These are phyloP conservation scores for Aulostomus chinensis DNA, from an alignment of 2,797 vertebrate species.

Conservation along the genomic window DNA sequence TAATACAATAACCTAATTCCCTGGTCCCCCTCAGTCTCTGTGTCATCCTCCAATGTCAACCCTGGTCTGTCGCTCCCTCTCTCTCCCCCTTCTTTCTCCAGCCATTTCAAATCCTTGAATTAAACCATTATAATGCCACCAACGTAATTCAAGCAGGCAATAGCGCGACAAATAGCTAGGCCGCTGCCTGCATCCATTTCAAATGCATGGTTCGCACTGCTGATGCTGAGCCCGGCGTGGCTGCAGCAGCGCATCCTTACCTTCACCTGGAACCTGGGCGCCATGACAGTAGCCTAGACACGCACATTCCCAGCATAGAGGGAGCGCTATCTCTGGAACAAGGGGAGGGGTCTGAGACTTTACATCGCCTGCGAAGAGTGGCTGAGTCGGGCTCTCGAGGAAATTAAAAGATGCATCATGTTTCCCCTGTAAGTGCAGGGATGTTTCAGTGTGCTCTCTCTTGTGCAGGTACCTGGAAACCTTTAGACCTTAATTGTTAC, in stretches of 20 bases:
- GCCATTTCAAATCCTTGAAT: not conserved
- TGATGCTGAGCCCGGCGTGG: slow-evolving; percentile 3
- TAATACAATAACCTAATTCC: slow-evolving; percentile 26
- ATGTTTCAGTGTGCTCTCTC: no score
- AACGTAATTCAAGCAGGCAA: slow-evolving; percentile 1
- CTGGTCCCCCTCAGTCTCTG: slow-evolving; percentile 23
- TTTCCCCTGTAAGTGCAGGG: no score
- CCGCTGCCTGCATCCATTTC: no score
- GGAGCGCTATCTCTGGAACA: slow-evolving; percentile 9
- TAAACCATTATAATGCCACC: no score
- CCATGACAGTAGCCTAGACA: slow-evolving; percentile 76
- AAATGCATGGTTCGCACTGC: slow-evolving; percentile 16
- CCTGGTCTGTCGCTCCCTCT: slow-evolving; percentile 37
- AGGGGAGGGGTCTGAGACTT: slow-evolving; percentile 55
- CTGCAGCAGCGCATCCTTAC: slow-evolving; percentile 73
- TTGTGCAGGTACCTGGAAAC: no score
- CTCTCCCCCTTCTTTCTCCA: not conserved
- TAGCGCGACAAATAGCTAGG: no score
- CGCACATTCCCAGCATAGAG: slow-evolving; percentile 34
- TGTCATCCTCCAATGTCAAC: slow-evolving; percentile 81
- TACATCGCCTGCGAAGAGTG: slow-evolving; percentile 3
- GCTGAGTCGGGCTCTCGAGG: slow-evolving; percentile 4
- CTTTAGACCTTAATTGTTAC: no score
- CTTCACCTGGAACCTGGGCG: slow-evolving; percentile 83
- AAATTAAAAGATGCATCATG: not conserved